A percentile compares a stretch with the other conserved stretches of the same genome.
These are phyloP conservation scores for Pseudomyrmex flavicornis DNA, from an alignment of 1,140 invertebrate species.

Conservation along the genomic window DNA sequence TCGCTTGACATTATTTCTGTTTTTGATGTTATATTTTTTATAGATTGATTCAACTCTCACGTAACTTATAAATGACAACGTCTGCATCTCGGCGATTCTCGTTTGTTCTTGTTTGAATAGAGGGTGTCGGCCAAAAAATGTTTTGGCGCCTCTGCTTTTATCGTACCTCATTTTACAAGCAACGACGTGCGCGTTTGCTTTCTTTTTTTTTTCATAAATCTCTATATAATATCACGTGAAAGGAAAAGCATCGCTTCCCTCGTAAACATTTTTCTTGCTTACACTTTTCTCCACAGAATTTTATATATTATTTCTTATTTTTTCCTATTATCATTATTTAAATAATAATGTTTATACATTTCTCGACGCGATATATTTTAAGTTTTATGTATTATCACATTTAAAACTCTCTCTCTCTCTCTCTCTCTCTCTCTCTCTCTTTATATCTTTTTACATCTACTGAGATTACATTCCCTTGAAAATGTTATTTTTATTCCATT, in stretches of 20 bases:
- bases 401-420: neutral
- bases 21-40: constrained; percentile 8
- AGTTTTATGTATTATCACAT: neutral
- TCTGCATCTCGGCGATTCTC: constrained; percentile 23
- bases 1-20: constrained; percentile 24
- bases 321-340: constrained; percentile 4
- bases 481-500: neutral
- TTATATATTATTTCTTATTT: neutral
- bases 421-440: neutral
- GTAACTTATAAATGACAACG: constrained; percentile 20
- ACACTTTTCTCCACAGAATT: neutral
- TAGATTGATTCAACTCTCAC: neutral
- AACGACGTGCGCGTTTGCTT: constrained; percentile 11
- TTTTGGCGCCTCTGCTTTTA: neutral
- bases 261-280: constrained; percentile 8
- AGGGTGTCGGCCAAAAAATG: constrained; percentile 24
- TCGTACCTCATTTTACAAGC: constrained; percentile 46
- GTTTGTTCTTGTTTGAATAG: constrained; percentile 57
- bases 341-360: constrained; percentile 9
- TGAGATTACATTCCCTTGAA: neutral
- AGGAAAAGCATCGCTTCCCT: neutral
- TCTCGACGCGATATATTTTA: neutral
- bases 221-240: neutral
- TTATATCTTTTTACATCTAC: neutral
- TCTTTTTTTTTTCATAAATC: constrained; percentile 10